Evolutionary conservation across 2,797 vertebrate species (phyloP), one percentile per base, ranked within the genome.

Genomic region (Oryzias sinensis): DNA sequence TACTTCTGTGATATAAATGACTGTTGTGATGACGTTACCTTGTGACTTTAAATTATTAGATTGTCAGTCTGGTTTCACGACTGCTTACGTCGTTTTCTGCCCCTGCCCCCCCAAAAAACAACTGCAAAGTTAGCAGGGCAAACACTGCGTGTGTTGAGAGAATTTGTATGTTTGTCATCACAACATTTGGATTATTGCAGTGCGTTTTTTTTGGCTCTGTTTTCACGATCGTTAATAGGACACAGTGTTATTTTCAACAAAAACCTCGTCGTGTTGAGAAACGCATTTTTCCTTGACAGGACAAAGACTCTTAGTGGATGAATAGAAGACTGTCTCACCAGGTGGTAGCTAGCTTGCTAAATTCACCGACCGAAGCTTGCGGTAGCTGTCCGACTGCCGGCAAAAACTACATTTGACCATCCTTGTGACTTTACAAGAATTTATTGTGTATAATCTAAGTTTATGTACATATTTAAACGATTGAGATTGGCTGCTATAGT

Each of bases 281-380:
- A 67, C 18, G 33, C 68, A 61, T 18, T 33, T 74, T 66, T 72
- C 56, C 29, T 51, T 83, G 79, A 77, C 77, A 80, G 76, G 81
- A 89, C 87, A 89, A 89, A 89, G 85, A 77, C 68, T 72, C 49
- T 44, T 64, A 47, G 29, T 59, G 69, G 68, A 47, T 67, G 71
- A 55, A 68, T 22, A 68, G 69, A 69, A 86, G 74, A 64, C 55
- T 64, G 63, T 76, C 80, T 81, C 61, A 45, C 77, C 78, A 81
- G 79, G 77, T 80, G 84, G 81, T 74, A 70, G 87, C 85, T 86
- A 87, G 74, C 74, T 25, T 44, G 81, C 84, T 86, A 86, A 79
- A 66, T 52, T 24, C 33, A 65, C 56, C 6, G 33, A 2, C 33
- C 11, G 33, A 37, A 37, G 33, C 33, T 8, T 37, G 11, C 33